A percentile compares a stretch with the other conserved stretches of the same genome.
phyloP scores from a whole-genome alignment of 2,888 invertebrate species.

The Tinea semifulvella region DNA sequence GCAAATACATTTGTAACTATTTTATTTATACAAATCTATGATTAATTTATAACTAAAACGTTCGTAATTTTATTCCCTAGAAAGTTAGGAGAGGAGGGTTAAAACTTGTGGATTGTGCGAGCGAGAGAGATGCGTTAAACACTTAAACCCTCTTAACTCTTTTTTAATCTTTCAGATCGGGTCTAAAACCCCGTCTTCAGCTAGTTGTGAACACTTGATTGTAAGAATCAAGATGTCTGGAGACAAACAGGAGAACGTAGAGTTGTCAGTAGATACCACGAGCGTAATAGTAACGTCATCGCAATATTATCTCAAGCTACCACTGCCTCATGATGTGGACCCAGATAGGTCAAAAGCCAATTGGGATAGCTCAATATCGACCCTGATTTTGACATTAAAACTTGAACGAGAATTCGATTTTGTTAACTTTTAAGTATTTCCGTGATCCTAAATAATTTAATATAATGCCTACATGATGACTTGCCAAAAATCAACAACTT shows the following conservation, averaged over 20 bases:
- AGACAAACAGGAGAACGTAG: constrained; percentile 78
- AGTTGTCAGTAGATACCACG: constrained; percentile 71
- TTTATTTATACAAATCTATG: too few relatives aligned
- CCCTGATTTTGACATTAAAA: constrained; percentile 75
- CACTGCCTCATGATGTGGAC: constrained; percentile 83
- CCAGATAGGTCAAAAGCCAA: constrained; percentile 83
- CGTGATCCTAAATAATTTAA: neutral
- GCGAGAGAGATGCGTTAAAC: too few relatives aligned
- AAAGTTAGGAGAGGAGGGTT: too few relatives aligned
- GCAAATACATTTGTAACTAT: too few relatives aligned
- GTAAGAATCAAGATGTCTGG: constrained; percentile 79
- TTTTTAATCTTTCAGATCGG: constrained; percentile 76
- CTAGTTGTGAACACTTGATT: constrained; percentile 90
- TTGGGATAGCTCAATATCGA: constrained; percentile 74
- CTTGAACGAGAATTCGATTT: constrained; percentile 85
- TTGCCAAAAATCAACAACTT: too few relatives aligned
- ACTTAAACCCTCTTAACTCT: too few relatives aligned
- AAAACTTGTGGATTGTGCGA: too few relatives aligned
- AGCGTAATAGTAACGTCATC: constrained; percentile 71
- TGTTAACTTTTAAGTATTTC: constrained; percentile 78
- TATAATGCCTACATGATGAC: too few relatives aligned
- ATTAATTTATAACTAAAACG: too few relatives aligned
- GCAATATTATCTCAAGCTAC: constrained; percentile 74
- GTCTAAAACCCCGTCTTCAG: constrained; percentile 77
- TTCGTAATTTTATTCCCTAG: too few relatives aligned